phyloP scores from a whole-genome alignment of 2,888 invertebrate species.

The Scaptomyza reducta region DNA sequence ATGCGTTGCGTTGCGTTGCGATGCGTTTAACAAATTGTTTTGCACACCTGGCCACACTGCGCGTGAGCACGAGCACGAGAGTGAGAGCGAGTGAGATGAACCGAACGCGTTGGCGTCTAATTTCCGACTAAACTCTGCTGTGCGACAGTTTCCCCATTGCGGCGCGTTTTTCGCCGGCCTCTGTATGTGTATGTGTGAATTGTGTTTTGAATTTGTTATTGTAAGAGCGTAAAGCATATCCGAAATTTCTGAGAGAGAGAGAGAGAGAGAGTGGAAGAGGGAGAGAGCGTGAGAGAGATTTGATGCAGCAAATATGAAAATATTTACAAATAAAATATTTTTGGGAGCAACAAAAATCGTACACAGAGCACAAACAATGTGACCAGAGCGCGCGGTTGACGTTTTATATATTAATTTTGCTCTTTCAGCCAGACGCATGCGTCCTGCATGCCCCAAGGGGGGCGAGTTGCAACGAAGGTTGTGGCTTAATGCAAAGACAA shows the following conservation, averaged over 20 bases:
- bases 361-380: slow-evolving; percentile 5
- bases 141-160: slow-evolving; percentile 62
- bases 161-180: slow-evolving; percentile 57
- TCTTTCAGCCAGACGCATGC: slow-evolving; percentile 44
- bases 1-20: slow-evolving; percentile 32
- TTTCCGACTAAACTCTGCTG: slow-evolving; percentile 69
- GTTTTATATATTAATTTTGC: slow-evolving; percentile 15
- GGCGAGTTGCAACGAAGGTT: neutral
- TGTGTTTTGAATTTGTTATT: slow-evolving; percentile 37
- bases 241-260: slow-evolving; percentile 32
- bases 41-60: slow-evolving; percentile 40
- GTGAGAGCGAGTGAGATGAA: slow-evolving; percentile 37
- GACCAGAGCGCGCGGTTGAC: slow-evolving; percentile 22
- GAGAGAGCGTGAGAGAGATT: no score
- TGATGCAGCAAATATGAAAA: neutral
- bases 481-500: slow-evolving; percentile 9
- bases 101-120: slow-evolving; percentile 74
- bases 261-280: neutral
- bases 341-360: neutral
- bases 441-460: slow-evolving; percentile 8
- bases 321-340: neutral
- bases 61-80: slow-evolving; percentile 10
- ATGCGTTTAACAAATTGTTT: slow-evolving; percentile 53
- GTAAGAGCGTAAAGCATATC: slow-evolving; percentile 22
- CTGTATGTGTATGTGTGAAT: no score